These are phyloP conservation scores for Sericinus montela DNA, from an alignment of 2,888 invertebrate genomes.

Conservation along the genomic window DNA sequence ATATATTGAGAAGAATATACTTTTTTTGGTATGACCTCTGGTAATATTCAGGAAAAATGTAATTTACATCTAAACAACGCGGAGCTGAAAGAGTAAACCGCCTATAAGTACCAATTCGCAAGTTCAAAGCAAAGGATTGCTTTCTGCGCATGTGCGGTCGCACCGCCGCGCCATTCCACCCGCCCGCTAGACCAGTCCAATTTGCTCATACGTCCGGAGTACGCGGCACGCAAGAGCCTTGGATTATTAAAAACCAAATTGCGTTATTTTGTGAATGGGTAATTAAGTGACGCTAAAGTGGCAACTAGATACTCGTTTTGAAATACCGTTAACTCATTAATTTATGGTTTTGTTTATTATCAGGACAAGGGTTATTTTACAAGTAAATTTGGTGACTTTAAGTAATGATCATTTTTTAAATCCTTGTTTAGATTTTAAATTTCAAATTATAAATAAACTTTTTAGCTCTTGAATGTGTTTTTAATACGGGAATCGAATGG, in stretches of 20 bases:
- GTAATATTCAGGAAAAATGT: not conserved
- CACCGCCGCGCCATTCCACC: slow-evolving; percentile 17
- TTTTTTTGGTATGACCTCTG: too few species aligned
- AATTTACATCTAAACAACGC: slow-evolving; percentile 1
- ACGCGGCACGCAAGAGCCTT: not conserved
- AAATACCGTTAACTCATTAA: not conserved
- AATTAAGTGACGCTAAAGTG: slow-evolving; percentile 1
- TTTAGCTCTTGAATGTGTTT: too few species aligned
- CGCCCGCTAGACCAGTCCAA: slow-evolving; percentile 10
- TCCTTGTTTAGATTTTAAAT: not conserved
- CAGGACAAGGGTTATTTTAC: not conserved
- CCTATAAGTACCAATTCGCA: slow-evolving; percentile 16
- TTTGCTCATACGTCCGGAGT: not conserved
- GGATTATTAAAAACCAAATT: not conserved
- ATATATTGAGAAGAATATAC: too few species aligned
- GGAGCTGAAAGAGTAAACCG: slow-evolving; percentile 10
- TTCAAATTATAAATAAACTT: too few species aligned
- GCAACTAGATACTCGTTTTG: not conserved
- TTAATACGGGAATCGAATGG: too few species aligned
- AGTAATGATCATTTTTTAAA: not conserved
- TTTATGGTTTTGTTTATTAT: not conserved
- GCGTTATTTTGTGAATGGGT: not conserved
- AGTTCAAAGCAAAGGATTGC: slow-evolving; percentile 14
- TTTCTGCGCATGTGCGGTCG: slow-evolving; percentile 15
- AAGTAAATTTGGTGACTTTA: not conserved